phyloP scores from a whole-genome alignment of 2,888 invertebrate species.

The Nephrotoma guestfalica region DNA sequence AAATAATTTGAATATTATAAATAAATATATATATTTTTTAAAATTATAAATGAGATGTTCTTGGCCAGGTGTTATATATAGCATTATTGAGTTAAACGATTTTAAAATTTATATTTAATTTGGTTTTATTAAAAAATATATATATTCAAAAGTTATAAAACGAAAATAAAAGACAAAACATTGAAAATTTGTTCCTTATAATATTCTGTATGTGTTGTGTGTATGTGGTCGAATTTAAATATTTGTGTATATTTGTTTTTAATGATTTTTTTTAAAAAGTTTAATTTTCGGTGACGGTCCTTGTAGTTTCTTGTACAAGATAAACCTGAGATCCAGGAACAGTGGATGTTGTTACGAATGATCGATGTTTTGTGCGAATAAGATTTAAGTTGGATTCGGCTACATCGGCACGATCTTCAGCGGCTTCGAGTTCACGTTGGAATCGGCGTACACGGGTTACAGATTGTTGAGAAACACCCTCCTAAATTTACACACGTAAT shows the following conservation, averaged over 20 bases:
- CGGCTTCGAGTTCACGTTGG: slow-evolving; percentile 95
- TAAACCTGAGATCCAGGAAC: slow-evolving; percentile 86
- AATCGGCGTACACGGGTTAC: slow-evolving; percentile 93
- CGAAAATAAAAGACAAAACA: neutral
- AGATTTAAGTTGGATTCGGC: slow-evolving; percentile 89
- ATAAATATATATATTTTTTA: neutral
- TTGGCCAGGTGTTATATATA: neutral
- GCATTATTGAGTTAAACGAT: neutral
- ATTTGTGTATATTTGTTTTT: neutral
- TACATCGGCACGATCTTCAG: slow-evolving; percentile 89
- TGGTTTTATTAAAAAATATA: neutral
- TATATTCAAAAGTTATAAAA: neutral
- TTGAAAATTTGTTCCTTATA: neutral
- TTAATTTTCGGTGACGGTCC: slow-evolving; percentile 34
- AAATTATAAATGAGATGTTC: neutral
- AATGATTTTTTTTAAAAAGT: neutral
- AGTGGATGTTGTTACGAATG: slow-evolving; percentile 87
- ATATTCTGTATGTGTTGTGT: neutral
- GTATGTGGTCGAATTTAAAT: neutral
- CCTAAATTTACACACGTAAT: slow-evolving; percentile 36
- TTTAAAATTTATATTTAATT: neutral
- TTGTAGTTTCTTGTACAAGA: slow-evolving; percentile 70
- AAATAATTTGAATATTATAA: neutral
- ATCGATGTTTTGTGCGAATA: slow-evolving; percentile 96
- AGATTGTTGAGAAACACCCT: slow-evolving; percentile 82